phyloP scores from a whole-genome alignment of 1,140 invertebrate species.

The Leucophenga varia region DNA sequence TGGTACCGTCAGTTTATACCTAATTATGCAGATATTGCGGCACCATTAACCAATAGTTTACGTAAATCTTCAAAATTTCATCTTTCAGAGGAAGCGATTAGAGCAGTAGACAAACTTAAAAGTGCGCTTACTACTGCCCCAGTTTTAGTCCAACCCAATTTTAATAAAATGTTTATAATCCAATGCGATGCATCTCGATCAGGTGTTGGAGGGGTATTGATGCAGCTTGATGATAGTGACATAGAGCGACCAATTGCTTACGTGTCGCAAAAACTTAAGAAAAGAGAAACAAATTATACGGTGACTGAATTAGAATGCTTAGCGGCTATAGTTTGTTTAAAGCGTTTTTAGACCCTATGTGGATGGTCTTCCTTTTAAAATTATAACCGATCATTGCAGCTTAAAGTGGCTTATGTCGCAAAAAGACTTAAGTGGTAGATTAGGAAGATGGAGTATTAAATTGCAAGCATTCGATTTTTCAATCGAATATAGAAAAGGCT shows the following conservation, averaged over 20 bases:
- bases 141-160: constrained; percentile 44
- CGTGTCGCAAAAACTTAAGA: constrained; percentile 29
- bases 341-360: constrained; percentile 55
- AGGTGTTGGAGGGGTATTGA: constrained; percentile 46
- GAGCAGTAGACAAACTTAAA: constrained; percentile 13
- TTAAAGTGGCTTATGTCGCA: constrained; percentile 35
- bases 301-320: constrained; percentile 57
- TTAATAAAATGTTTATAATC: constrained; percentile 35
- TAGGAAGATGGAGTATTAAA: constrained; percentile 34
- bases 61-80: not conserved
- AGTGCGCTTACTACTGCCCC: constrained; percentile 34
- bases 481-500: constrained; percentile 35
- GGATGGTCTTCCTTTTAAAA: constrained; percentile 45
- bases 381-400: constrained; percentile 40
- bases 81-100: not conserved
- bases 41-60: constrained; percentile 20
- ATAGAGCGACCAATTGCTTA: constrained; percentile 37
- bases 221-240: constrained; percentile 27
- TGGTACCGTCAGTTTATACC: constrained; percentile 57
- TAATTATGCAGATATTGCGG: constrained; percentile 52
- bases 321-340: constrained; percentile 53
- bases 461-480: constrained; percentile 31
- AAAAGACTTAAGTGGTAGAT: constrained; percentile 45
- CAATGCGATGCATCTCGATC: constrained; percentile 46
- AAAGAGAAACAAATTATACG: constrained; percentile 51